Base-by-base conservation (phyloP, 2,888 invertebrate genomes). In the Melanchra persicariae region DNA sequence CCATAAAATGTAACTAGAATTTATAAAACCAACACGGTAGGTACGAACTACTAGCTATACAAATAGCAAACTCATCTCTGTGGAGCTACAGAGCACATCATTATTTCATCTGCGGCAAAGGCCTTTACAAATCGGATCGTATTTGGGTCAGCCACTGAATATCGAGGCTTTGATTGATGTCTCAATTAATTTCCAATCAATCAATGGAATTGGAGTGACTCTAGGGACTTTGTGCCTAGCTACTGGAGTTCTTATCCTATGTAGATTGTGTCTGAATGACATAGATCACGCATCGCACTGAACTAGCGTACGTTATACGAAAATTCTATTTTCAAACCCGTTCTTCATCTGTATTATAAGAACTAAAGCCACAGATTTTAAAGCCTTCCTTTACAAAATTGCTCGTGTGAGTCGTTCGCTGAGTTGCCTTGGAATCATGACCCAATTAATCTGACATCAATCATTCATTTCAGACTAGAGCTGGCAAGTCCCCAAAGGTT, bases 401-500 rank as follows among this genome's bases (percentile, higher is more conserved):
- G 30, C 12, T 26, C 22, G 22, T 34, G 52, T 37, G 30, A 24
- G 12, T 68, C 54, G 12, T 67, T 49, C 19, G 10, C 26, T 26
- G 40, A 60, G 40, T 22, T 19, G 68, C 45, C 67, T 43, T 60
- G 6, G 22, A 47, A 62, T 70, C 43, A 54, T 58, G 77, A 71
- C 72, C 65, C 51, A 61, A 61, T 63, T 70, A 76, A 70, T 71
- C 49, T 22, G 10, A 8, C 62, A 73, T 60, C 59, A 55, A 63
- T 74, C 59, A 58, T 55, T 67, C 30, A 47, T 40, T 61, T 52
- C 45, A 45, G 37, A 17, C 15, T 34, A 57, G 17, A 70, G 26
- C 55, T 64, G 79, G 69, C 59, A 73, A 22, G 47, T 61, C 52
- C 61, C 69, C 60, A 69, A 61, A 64, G 63, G 51, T 49, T 72